Percentiles rank a stretch among this genome's conserved stretches.
These are phyloP conservation scores for Agrochola lota DNA, from an alignment of 2,888 invertebrate genomes.

Conservation along the genomic window DNA sequence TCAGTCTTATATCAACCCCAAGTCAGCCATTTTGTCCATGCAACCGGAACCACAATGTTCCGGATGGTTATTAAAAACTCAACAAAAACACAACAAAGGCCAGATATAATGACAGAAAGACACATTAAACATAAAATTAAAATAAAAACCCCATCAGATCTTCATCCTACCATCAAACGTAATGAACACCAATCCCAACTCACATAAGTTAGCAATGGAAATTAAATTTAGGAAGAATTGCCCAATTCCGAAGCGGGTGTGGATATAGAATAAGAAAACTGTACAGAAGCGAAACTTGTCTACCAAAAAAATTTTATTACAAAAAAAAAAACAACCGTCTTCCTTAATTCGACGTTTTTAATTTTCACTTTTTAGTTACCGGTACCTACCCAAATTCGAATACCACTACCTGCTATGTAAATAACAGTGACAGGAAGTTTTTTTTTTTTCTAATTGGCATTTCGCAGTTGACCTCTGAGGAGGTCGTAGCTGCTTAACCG, in stretches of 20 bases:
- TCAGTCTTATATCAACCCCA: neutral
- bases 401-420: too few relatives aligned
- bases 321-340: too few relatives aligned
- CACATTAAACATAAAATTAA: slow-evolving; percentile 33
- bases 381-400: too few relatives aligned
- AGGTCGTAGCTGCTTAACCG: too few relatives aligned
- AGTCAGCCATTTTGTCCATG: neutral
- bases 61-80: neutral
- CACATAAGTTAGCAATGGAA: slow-evolving; percentile 62
- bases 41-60: neutral
- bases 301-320: too few relatives aligned
- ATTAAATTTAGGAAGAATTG: slow-evolving; percentile 80
- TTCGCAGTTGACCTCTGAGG: too few relatives aligned
- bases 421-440: too few relatives aligned
- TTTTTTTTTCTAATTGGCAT: too few relatives aligned
- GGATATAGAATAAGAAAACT: slow-evolving; percentile 5
- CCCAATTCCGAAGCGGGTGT: slow-evolving; percentile 73
- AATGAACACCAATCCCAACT: slow-evolving; percentile 43
- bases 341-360: too few relatives aligned
- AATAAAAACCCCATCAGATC: slow-evolving; percentile 43
- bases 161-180: slow-evolving; percentile 38
- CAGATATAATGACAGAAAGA: slow-evolving; percentile 9
- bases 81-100: neutral
- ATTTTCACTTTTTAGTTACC: too few relatives aligned
- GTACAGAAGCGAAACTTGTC: slow-evolving; percentile 1